Conservation (phyloP, 2,888 invertebrate genomes). For the Diplazon laetatorius region DNA sequence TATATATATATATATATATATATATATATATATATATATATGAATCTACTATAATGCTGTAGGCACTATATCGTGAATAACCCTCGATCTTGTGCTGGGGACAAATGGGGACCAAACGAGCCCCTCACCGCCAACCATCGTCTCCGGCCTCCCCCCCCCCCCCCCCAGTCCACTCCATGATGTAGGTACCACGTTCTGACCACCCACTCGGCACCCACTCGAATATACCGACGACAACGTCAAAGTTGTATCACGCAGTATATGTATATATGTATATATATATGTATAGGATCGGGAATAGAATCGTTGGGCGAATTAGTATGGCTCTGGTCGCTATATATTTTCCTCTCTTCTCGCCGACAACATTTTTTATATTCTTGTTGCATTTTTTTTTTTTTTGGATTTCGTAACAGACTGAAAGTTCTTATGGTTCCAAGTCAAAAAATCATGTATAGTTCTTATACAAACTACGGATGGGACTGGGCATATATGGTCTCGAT, state of each 20-base stretch:
- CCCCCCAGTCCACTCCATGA: too few relatives aligned
- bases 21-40: slow-evolving; percentile 11
- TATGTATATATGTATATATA: slow-evolving; percentile 11
- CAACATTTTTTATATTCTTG: neutral
- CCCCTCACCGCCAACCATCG: slow-evolving; percentile 59
- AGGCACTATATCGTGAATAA: slow-evolving; percentile 56
- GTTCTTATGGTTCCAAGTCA: too few relatives aligned
- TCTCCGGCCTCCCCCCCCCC: slow-evolving; percentile 45
- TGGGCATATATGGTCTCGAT: too few relatives aligned
- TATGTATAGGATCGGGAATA: slow-evolving; percentile 27
- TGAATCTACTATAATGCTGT: slow-evolving; percentile 14
- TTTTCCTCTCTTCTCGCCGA: neutral
- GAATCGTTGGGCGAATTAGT: slow-evolving; percentile 30
- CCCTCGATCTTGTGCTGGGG: slow-evolving; percentile 72
- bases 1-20: slow-evolving; percentile 9
- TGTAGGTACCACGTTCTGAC: slow-evolving; percentile 61
- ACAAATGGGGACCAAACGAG: slow-evolving; percentile 76
- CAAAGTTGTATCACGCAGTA: slow-evolving; percentile 56
- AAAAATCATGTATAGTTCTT: too few relatives aligned
- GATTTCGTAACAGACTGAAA: neutral
- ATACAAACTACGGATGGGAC: too few relatives aligned
- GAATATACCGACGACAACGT: slow-evolving; percentile 63
- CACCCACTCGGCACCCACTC: slow-evolving; percentile 70
- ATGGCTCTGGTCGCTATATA: neutral
- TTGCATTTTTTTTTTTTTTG: neutral